Conservation (phyloP, 2,888 invertebrate genomes). For the Eristalis arbustorum region DNA sequence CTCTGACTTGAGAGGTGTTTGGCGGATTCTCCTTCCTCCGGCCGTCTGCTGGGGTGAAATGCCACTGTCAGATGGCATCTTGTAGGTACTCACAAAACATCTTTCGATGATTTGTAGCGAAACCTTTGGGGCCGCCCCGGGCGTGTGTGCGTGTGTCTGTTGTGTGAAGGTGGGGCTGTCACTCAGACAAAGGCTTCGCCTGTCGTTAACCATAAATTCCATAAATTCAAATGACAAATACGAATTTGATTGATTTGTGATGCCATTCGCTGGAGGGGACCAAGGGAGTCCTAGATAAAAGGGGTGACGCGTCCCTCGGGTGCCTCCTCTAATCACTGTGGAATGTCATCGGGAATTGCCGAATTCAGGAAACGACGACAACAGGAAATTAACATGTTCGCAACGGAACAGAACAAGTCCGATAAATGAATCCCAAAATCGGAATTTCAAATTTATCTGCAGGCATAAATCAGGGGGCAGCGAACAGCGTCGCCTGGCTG, state of each 20-base stretch:
- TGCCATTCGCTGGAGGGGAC: conserved; percentile 2
- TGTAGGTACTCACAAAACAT: conserved; percentile 8
- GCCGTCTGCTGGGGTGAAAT: neutral
- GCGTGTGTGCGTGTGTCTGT: neutral
- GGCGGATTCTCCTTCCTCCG: neutral
- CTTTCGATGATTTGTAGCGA: conserved; percentile 46
- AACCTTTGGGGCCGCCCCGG: conserved; percentile 5
- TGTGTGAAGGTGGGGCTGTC: conserved; percentile 29
- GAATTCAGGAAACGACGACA: conserved; percentile 30
- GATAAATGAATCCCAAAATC: conserved; percentile 62
- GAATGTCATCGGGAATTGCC: neutral
- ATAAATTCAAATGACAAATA: conserved; percentile 27
- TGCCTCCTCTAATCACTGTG: conserved; percentile 10
- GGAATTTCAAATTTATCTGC: conserved; percentile 69
- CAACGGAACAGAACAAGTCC: conserved; percentile 43
- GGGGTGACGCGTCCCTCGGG: conserved; percentile 2
- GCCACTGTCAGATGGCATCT: conserved; percentile 25
- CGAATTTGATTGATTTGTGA: conserved; percentile 41
- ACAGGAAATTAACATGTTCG: conserved; percentile 66
- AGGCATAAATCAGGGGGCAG: conserved; percentile 61
- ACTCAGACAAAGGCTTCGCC: neutral
- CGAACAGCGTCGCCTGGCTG: conserved; percentile 19
- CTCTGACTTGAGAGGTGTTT: conserved; percentile 42
- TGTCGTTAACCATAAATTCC: conserved; percentile 2
- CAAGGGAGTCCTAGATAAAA: neutral